Evolutionary conservation across 2,888 invertebrate genomes (phyloP), one percentile per base, ranked within the genome.

Genomic region (Adelognathus sp.): DNA sequence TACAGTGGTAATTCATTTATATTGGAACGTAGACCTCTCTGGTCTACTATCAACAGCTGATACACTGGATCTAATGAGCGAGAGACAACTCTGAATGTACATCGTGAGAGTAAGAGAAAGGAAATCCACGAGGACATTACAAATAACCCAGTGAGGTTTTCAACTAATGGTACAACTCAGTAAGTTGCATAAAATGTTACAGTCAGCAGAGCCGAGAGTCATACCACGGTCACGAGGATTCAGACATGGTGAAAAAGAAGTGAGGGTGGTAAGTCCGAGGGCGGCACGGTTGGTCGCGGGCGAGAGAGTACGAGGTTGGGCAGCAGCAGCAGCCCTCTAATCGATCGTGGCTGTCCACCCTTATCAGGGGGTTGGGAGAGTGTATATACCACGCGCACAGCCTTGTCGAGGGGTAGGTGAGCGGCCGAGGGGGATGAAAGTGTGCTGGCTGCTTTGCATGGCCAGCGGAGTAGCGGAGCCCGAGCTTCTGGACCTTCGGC

Each of bases 271-370:
- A 77, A 18, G 76, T 79, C 78, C 79, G 79, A 80, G 56, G 67
- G 64, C 75, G 79, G 63, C 66, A 76, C 54, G 82, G 84, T 78
- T 72, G 70, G 84, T 84, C 83, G 80, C 82, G 72, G 76, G 70
- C 44, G 70, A 72, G 73, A 33, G 69, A 60, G 82, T 79, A 64
- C 70, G 87, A 85, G 86, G 86, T 87, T 85, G 88, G 88, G 89
- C 87, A 87, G 86, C 87, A n/a, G n/a, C n/a, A n/a, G n/a, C n/a
- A n/a, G n/a, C n/a, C 87, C 89, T 90, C 91, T 91, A 91, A 91
- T 91, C 91, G 91, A 91, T 91, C 91, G 91, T 88, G 88, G 90
- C 91, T 91, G 91, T 91, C 91, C 91, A 91, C 91, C 91, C 91
- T 91, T 91, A 91, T 91, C 90, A 91, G 91, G 86, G 87, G 89